phyloP scores from a whole-genome alignment of 2,113 vertebrate species.

The Limnothrissa miodon region DNA sequence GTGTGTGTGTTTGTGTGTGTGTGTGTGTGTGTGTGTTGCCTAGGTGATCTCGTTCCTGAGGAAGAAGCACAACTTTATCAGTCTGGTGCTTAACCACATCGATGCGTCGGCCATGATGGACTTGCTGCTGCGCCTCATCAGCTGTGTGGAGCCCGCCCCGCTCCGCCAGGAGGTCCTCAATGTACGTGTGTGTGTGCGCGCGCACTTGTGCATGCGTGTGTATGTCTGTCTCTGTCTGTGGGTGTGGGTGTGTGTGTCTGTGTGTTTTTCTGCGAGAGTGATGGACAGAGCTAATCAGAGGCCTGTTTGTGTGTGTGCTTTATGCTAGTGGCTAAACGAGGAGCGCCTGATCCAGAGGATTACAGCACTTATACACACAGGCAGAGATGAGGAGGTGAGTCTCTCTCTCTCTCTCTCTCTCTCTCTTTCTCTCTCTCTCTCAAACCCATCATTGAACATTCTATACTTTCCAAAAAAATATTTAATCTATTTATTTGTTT shows the following conservation, averaged over 20 bases:
- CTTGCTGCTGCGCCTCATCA: slow-evolving; percentile 89
- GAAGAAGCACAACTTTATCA: slow-evolving; percentile 87
- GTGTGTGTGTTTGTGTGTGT: too few relatives aligned
- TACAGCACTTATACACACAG: slow-evolving; percentile 84
- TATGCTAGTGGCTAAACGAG: slow-evolving; percentile 88
- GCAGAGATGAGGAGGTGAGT: slow-evolving; percentile 92
- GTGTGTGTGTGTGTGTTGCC: not conserved
- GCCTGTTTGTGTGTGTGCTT: not conserved
- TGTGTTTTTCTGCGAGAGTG: too few relatives aligned
- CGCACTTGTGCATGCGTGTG: not conserved
- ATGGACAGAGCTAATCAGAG: too few relatives aligned
- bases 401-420: not conserved
- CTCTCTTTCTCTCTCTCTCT: too few relatives aligned
- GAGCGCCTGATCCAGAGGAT: slow-evolving; percentile 89
- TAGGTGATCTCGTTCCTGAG: slow-evolving; percentile 89
- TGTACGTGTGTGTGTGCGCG: slow-evolving; percentile 65
- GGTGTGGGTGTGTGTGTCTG: not conserved
- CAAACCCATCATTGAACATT: too few relatives aligned
- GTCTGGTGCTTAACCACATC: slow-evolving; percentile 90
- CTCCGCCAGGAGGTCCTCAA: slow-evolving; percentile 90
- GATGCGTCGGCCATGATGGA: slow-evolving; percentile 98
- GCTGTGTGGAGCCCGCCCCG: slow-evolving; percentile 87
- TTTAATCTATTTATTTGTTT: too few relatives aligned
- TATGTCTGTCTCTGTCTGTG: not conserved
- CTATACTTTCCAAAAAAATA: too few relatives aligned